Evolutionary conservation across 2,113 vertebrate species (phyloP), one percentile per base, ranked within the genome.

Genomic region (Pionites leucogaster): DNA sequence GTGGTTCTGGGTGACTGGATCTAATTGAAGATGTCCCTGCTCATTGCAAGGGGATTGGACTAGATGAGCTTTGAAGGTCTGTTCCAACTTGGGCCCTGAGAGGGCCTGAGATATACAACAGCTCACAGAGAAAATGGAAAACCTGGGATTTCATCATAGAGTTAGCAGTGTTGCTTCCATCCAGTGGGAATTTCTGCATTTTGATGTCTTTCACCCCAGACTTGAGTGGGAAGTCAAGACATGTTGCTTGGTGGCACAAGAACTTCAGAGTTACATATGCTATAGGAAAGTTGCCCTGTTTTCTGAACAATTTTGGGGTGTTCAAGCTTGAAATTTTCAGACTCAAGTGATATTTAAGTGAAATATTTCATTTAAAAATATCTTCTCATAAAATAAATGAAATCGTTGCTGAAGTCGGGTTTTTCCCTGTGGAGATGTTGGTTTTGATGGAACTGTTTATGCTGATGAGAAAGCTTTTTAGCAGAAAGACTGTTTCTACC

Each of bases 111-210:
- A n/a, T 59, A 16, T 24, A 35, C 20, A 59, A 35, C 57, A 19
- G 16, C 13, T 5, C 17, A 11, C 22, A 67, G 88, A 27, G 49
- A 11, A 11, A 28, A 11, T 1, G n/a, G 46, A 11, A 37, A 50
- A 50, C 10, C 39, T 35, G 33, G 28, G 18, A 10, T 17, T 15
- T 55, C 17, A 10, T 69, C 14, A 2, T 23, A 5, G 17, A 7
- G 23, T 13, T 9, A 6, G 39, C 8, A 3, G 33, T 9, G 17
- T 9, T 6, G 1, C 7, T 47, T 47, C 18, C 28, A 4, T 3
- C 19, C 2, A 6, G 37, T 47, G 67, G 49, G 8, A 59, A 11
- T 2, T 14, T 31, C 12, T 9, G 19, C 4, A 2, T 82, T 37
- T 82, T 50, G 29, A 1, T 37, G 35, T 7, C 27, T 68, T 83